phyloP scores from a whole-genome alignment of 2,888 invertebrate species.

The Clivina fossor region DNA sequence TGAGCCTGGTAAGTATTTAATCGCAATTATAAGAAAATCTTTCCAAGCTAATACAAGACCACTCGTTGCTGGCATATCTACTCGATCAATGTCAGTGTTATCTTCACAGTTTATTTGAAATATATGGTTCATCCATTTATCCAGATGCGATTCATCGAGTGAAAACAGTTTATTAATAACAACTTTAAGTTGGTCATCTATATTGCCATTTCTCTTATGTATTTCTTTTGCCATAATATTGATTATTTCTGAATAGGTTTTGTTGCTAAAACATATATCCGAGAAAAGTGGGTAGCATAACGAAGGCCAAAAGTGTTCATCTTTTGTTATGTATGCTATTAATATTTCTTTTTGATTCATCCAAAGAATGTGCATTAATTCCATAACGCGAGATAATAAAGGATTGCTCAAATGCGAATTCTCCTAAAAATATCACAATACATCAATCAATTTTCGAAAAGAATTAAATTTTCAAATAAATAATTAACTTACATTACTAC shows the following conservation, averaged over 20 bases:
- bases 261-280: slow-evolving; percentile 58
- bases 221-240: slow-evolving; percentile 67
- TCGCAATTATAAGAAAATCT: slow-evolving; percentile 61
- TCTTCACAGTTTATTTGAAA: no score
- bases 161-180: slow-evolving; percentile 60
- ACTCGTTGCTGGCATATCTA: slow-evolving; percentile 61
- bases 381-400: slow-evolving; percentile 64
- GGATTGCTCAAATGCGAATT: slow-evolving; percentile 57
- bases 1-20: slow-evolving; percentile 57
- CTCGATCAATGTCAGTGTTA: not conserved
- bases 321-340: slow-evolving; percentile 61
- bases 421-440: slow-evolving; percentile 2
- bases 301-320: slow-evolving; percentile 66
- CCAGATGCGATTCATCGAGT: slow-evolving; percentile 54
- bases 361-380: slow-evolving; percentile 69
- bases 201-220: slow-evolving; percentile 56
- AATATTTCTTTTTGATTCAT: slow-evolving; percentile 68
- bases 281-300: slow-evolving; percentile 65
- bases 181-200: slow-evolving; percentile 55
- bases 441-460: not conserved
- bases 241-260: slow-evolving; percentile 66
- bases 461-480: slow-evolving; percentile 6
- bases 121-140: slow-evolving; percentile 60
- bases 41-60: slow-evolving; percentile 64
- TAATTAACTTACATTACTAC: slow-evolving; percentile 55